Percentiles rank a stretch among this genome's conserved stretches.
phyloP scores from a whole-genome alignment of 2,113 vertebrate genomes.

The Scortum barcoo region DNA sequence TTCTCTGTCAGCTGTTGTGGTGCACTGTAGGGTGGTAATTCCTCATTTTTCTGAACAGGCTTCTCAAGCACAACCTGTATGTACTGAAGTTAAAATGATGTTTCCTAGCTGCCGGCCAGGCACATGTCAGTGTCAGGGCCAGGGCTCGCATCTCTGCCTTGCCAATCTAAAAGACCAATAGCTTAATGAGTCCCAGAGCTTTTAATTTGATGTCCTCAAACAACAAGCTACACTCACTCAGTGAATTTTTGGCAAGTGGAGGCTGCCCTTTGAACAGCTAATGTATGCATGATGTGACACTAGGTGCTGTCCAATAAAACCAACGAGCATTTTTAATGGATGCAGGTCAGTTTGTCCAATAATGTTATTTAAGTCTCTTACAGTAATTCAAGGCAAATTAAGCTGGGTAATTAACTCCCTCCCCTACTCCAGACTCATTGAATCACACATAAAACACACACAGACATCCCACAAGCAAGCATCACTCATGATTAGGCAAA shows the following conservation, averaged over 20 bases:
- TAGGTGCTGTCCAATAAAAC: constrained; percentile 50
- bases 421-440: background rate
- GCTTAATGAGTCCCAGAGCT: constrained; percentile 28
- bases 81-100: background rate
- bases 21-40: background rate
- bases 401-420: constrained; percentile 29
- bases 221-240: constrained; percentile 30
- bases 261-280: constrained; percentile 52
- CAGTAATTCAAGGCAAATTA: constrained; percentile 56
- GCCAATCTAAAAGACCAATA: constrained; percentile 24
- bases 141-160: constrained; percentile 7
- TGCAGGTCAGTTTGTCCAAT: constrained; percentile 49
- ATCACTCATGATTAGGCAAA: background rate
- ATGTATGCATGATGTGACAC: constrained; percentile 45
- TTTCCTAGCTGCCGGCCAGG: constrained; percentile 9
- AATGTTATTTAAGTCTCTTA: constrained; percentile 51
- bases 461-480: background rate
- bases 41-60: background rate
- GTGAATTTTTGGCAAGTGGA: constrained; percentile 44
- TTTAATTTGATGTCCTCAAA: constrained; percentile 42
- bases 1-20: background rate
- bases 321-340: constrained; percentile 52
- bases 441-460: constrained; percentile 27
- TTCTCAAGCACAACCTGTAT: background rate
- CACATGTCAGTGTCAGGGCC: background rate